Evolutionary conservation across 92 coral and sea anemone species (phyloP).

Genomic region (Phenganax stokvisi): DNA sequence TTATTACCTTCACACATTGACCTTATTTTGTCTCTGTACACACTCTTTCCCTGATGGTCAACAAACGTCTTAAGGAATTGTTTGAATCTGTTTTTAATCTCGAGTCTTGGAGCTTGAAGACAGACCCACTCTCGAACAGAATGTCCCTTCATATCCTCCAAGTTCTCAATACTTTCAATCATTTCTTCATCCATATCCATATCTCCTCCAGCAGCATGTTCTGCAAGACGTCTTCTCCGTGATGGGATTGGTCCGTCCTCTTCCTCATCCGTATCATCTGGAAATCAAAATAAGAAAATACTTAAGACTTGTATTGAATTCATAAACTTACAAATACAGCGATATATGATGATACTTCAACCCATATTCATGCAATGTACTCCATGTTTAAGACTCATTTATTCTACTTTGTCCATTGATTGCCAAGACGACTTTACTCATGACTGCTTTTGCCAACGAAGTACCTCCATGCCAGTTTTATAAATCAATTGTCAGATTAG

Average conservation of each 20-base stretch:
- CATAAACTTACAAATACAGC: too few relatives aligned
- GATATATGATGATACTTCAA: too few relatives aligned
- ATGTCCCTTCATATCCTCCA: conserved; percentile 99
- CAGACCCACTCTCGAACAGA: conserved; percentile 99
- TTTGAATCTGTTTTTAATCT: conserved; percentile 91
- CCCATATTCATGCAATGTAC: too few relatives aligned
- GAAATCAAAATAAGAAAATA: background rate
- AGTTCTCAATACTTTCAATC: conserved; percentile 94
- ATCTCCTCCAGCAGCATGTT: conserved; percentile 93
- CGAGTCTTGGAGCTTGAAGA: conserved; percentile 89
- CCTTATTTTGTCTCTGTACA: conserved; percentile 85
- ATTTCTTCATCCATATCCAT: conserved; percentile 83
- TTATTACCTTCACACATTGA: conserved; percentile 92
- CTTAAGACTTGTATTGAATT: too few relatives aligned
- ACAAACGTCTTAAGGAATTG: conserved; percentile 94
- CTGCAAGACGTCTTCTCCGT: conserved; percentile 83
- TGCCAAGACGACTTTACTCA: too few relatives aligned
- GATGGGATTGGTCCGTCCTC: conserved; percentile 69
- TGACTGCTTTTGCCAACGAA: too few relatives aligned
- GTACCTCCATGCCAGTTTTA: too few relatives aligned
- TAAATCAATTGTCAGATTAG: too few relatives aligned
- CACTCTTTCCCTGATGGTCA: conserved; percentile 95
- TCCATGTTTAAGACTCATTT: too few relatives aligned
- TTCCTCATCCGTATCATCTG: conserved; percentile 92
- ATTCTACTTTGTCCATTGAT: too few relatives aligned